phyloP scores from a whole-genome alignment of 1,140 invertebrate genomes.

The Harlomillsia oculata region DNA sequence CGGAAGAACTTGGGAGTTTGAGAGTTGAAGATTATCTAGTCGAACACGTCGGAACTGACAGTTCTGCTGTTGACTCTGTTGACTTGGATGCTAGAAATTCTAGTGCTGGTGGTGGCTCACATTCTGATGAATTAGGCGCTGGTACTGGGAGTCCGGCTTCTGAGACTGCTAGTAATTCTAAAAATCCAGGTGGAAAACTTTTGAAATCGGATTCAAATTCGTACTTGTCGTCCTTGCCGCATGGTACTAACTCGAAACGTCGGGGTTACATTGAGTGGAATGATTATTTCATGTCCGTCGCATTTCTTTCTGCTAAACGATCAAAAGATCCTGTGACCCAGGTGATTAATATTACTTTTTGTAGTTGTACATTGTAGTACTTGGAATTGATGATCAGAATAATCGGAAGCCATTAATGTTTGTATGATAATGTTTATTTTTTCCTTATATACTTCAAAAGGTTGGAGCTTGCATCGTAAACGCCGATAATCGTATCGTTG shows the following conservation, averaged over 20 bases:
- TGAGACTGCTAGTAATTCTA: too few species aligned
- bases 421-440: background rate
- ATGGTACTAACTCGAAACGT: constrained; percentile 42
- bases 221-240: too few species aligned
- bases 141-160: too few species aligned
- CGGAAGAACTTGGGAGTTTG: too few species aligned
- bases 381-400: background rate
- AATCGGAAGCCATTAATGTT: background rate
- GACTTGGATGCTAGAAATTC: too few species aligned
- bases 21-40: too few species aligned
- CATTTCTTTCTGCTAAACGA: constrained; percentile 71
- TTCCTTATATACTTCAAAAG: constrained; percentile 36
- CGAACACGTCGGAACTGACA: too few species aligned
- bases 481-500: constrained; percentile 77
- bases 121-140: too few species aligned
- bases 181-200: too few species aligned
- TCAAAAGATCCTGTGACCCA: constrained; percentile 89
- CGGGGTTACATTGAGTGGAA: constrained; percentile 61
- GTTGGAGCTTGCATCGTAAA: constrained; percentile 90
- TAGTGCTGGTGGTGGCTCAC: too few species aligned
- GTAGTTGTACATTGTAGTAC: background rate
- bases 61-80: too few species aligned
- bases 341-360: constrained; percentile 38
- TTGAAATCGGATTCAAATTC: too few species aligned
- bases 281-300: constrained; percentile 90